Evolutionary conservation across 2,797 vertebrate species (phyloP).

Genomic region (Bufotes viridis): DNA sequence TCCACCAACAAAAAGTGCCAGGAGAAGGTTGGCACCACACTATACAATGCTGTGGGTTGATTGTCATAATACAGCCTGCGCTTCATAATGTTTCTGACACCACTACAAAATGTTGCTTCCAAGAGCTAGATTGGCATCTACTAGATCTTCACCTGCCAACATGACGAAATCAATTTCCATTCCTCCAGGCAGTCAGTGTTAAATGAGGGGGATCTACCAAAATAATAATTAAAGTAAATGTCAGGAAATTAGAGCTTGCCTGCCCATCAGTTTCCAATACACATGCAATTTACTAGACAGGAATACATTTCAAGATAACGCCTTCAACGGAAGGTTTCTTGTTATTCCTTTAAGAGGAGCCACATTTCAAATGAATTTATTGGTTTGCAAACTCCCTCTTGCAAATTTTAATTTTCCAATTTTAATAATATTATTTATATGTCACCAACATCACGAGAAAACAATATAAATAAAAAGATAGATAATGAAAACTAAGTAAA

Average conservation of each 20-base stretch:
- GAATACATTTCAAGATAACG: constrained; percentile 19
- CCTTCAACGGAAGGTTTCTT: not conserved
- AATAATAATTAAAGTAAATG: constrained; percentile 62
- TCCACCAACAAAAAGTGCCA: constrained; percentile 48
- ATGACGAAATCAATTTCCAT: constrained; percentile 61
- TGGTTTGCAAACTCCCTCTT: not conserved
- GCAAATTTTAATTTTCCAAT: too few species aligned
- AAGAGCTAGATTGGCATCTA: constrained; percentile 59
- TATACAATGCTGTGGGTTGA: constrained; percentile 58
- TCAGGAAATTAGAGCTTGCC: constrained; percentile 49
- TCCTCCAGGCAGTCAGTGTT: constrained; percentile 57
- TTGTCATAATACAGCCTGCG: constrained; percentile 62
- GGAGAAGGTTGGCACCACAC: constrained; percentile 52
- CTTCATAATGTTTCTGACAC: constrained; percentile 63
- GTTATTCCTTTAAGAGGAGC: not conserved
- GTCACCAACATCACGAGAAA: too few species aligned
- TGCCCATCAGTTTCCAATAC: constrained; percentile 42
- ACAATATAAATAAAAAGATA: too few species aligned
- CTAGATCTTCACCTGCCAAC: constrained; percentile 58
- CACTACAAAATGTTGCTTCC: constrained; percentile 54
- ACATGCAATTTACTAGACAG: not conserved
- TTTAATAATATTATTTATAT: not conserved
- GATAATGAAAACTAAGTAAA: too few species aligned
- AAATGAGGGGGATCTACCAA: constrained; percentile 61
- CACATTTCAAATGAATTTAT: not conserved